Percentiles rank a stretch among this genome's conserved stretches.
These are phyloP conservation scores for Elysia crispata DNA, from an alignment of 2,888 invertebrate species.

Conservation along the genomic window DNA sequence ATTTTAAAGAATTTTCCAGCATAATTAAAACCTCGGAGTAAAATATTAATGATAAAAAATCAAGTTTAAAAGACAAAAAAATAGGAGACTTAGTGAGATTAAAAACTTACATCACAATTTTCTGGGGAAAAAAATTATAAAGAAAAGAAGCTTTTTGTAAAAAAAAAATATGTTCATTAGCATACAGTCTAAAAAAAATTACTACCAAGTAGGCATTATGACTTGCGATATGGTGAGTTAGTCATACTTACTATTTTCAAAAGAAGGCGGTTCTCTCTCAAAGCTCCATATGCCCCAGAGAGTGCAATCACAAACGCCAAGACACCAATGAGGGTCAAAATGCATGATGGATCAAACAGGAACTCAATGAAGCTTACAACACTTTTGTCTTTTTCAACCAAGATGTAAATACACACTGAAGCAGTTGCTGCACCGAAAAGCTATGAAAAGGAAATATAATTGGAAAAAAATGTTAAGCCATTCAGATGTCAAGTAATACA, in stretches of 20 bases:
- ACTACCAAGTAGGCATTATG: too few species aligned
- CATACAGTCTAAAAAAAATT: too few species aligned
- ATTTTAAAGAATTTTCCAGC: too few species aligned
- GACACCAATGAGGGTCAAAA: constrained; percentile 68
- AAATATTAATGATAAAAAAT: background rate
- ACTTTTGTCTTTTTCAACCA: constrained; percentile 67
- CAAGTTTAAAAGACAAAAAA: background rate
- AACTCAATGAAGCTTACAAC: constrained; percentile 73
- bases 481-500: too few species aligned
- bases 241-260: constrained; percentile 66
- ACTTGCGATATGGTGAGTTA: background rate
- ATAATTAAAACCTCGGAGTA: too few species aligned
- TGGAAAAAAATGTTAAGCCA: background rate
- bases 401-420: constrained; percentile 66
- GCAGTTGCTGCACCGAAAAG: constrained; percentile 63
- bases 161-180: background rate
- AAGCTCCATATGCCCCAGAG: constrained; percentile 72
- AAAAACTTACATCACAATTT: background rate
- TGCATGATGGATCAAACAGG: constrained; percentile 73
- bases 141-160: background rate
- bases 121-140: background rate
- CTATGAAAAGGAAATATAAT: constrained; percentile 56
- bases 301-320: constrained; percentile 67
- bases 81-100: background rate
- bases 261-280: constrained; percentile 70